Evolutionary conservation across 2,888 invertebrate genomes (phyloP).

Genomic region (Eupithecia exiguata): DNA sequence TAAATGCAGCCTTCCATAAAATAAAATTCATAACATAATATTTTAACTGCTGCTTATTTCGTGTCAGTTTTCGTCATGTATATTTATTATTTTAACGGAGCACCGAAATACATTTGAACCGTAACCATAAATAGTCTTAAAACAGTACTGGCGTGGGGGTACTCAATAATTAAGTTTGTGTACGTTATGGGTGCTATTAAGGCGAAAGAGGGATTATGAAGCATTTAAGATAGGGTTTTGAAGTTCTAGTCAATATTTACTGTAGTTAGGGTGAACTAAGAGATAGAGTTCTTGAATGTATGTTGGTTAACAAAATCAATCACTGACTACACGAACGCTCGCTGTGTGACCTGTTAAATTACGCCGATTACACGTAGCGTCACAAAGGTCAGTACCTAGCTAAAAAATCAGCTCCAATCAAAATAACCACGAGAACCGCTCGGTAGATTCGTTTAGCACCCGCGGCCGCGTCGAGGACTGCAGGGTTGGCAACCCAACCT

Average conservation of each 20-base stretch:
- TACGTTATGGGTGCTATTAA: background rate
- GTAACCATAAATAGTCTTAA: background rate
- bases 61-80: background rate
- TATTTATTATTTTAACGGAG: background rate
- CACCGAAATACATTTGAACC: background rate
- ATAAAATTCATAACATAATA: background rate
- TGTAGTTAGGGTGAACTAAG: background rate
- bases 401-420: background rate
- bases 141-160: background rate
- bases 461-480: background rate
- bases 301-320: no score
- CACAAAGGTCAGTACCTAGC: no score
- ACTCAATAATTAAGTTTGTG: conserved; percentile 9
- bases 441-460: background rate
- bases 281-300: background rate
- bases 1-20: background rate
- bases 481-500: background rate
- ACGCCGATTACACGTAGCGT: no score
- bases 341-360: no score
- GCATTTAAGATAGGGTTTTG: background rate
- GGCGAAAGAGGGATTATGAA: background rate
- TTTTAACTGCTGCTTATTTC: background rate
- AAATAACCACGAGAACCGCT: background rate
- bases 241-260: background rate
- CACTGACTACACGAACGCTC: no score